Percentiles rank a stretch among this genome's conserved stretches.
These are phyloP conservation scores for Corythornis leucogaster DNA, from an alignment of 2,797 vertebrate species.

Conservation along the genomic window DNA sequence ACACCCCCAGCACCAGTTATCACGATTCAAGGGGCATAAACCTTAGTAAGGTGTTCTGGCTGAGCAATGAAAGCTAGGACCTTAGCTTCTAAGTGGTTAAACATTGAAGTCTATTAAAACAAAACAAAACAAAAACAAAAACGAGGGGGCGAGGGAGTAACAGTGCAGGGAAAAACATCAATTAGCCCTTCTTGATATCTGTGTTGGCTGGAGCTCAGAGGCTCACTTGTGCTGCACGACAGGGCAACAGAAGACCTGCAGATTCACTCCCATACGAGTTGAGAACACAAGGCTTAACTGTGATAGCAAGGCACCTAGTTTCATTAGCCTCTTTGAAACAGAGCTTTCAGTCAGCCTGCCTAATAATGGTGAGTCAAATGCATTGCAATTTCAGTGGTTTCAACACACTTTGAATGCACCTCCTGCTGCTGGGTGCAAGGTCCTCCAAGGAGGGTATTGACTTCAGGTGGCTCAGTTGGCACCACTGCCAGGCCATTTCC, in stretches of 20 bases:
- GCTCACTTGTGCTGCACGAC: neutral
- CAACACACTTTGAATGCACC: fast-evolving
- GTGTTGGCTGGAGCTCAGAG: neutral
- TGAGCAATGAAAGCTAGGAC: neutral
- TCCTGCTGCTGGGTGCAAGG: neutral
- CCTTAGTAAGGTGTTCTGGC: neutral
- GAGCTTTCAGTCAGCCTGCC: neutral
- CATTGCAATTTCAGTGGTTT: neutral
- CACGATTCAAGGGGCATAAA: neutral
- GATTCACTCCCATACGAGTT: fast-evolving
- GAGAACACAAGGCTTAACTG: neutral
- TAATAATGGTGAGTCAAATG: neutral
- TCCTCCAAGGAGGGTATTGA: neutral
- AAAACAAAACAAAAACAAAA: too few relatives aligned
- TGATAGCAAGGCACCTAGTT: neutral
- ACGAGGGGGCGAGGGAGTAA: fast-evolving
- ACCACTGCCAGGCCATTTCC: neutral
- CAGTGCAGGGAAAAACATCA: neutral
- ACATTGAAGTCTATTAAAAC: neutral
- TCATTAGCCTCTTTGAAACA: neutral
- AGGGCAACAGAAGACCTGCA: neutral
- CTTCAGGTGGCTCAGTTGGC: neutral
- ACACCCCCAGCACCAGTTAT: neutral
- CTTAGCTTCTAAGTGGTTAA: neutral
- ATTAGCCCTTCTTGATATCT: neutral